Evolutionary conservation across 1,140 invertebrate genomes (phyloP), one percentile per base, ranked within the genome.

Genomic region (Metopolophium dirhodum): DNA sequence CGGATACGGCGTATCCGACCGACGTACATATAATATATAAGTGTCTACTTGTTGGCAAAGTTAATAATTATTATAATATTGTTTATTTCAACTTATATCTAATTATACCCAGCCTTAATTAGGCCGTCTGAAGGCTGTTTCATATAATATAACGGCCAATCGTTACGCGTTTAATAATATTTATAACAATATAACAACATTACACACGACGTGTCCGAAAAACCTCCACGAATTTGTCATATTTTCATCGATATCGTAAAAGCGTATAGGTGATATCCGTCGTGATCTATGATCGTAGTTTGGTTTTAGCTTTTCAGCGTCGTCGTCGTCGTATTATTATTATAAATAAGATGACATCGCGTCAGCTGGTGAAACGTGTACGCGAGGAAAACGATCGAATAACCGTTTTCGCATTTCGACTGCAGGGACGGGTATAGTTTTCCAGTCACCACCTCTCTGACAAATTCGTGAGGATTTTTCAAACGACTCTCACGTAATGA

Each of bases 111-210:
- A 57, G 88, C 88, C 88, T 57, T n/a, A 30, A 90, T 30, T n/a
- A 68, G 89, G 89, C 89, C 89, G 89, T 90, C 89, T 90, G 89
- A 61, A 90, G 89, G 89, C 89, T 68, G 54, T 90, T 90, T 61
- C 30, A n/a, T 61, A 41, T 41, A 41, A 41, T 41, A 68, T 61
- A 68, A 68, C 89, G 89, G 89, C 88, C 88, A 90, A 68, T 68
- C 30, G 23, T 41, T 61, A 30, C 51, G 26, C 61, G 61, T 77
- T 77, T 14, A 77, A 77, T 77, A 77, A 77, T 90, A 41, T 41
- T 90, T 61, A 61, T 41, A 90, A 90, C 57, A 90, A 26, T 41
- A 68, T 68, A 68, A 68, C 61, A 77, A n/a, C 61, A 77, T n/a
- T 77, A 77, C 30, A n/a, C 30, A 45, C 9, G 26, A 68, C 41